Conservation (phyloP, 1,140 invertebrate species). For the Lasaia peninsularis region DNA sequence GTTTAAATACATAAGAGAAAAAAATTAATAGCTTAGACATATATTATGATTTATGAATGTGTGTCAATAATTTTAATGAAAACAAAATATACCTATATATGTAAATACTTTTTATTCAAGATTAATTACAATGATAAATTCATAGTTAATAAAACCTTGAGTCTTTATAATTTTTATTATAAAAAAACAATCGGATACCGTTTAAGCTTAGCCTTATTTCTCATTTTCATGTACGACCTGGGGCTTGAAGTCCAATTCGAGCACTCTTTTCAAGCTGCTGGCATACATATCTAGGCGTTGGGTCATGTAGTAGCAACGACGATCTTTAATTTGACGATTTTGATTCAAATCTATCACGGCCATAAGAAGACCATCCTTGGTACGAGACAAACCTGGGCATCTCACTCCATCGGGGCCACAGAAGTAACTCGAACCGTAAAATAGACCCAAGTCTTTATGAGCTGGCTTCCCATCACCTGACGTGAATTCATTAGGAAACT, state of each 20-base stretch:
- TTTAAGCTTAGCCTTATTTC: slow-evolving; percentile 19
- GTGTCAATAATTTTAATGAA: too few species aligned
- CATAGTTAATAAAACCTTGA: not conserved
- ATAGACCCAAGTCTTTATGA: slow-evolving; percentile 96
- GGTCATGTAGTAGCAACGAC: slow-evolving; percentile 98
- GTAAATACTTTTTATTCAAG: not conserved
- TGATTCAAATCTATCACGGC: slow-evolving; percentile 96
- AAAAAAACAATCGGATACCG: not conserved
- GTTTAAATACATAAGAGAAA: too few species aligned
- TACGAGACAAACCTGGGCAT: slow-evolving; percentile 93
- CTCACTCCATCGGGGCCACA: slow-evolving; percentile 94
- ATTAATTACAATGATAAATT: not conserved
- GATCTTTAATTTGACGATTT: slow-evolving; percentile 95
- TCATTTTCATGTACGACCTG: slow-evolving; percentile 63
- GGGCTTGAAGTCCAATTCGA: slow-evolving; percentile 61
- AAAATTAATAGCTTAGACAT: too few species aligned
- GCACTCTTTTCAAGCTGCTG: slow-evolving; percentile 67
- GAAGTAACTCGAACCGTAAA: slow-evolving; percentile 98
- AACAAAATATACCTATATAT: not conserved
- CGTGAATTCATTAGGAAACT: slow-evolving; percentile 87
- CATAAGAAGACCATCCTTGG: slow-evolving; percentile 92
- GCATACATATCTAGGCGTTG: slow-evolving; percentile 96
- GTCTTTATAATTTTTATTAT: not conserved
- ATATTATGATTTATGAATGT: too few species aligned
- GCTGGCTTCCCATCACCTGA: slow-evolving; percentile 94